These are phyloP conservation scores for Phymanthus crucifer DNA, from an alignment of 92 coral and sea anemone species.

Conservation along the genomic window DNA sequence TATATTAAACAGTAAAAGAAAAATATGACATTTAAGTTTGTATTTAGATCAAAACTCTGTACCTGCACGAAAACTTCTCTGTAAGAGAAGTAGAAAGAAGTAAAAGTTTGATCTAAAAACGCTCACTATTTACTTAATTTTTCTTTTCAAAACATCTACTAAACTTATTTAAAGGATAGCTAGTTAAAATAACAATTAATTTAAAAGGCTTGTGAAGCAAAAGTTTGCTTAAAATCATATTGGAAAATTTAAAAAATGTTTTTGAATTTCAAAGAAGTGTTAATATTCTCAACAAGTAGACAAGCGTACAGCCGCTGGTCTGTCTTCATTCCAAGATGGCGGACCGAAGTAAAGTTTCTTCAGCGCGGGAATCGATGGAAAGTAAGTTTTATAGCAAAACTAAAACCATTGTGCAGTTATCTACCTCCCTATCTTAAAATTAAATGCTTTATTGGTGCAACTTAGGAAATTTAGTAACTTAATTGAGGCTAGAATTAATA, in stretches of 20 bases:
- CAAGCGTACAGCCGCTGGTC: constrained; percentile 66
- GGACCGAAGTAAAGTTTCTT: constrained; percentile 48
- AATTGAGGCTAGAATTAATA: no score
- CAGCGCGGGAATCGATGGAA: constrained; percentile 96
- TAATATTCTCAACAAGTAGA: constrained; percentile 19
- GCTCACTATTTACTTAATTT: not conserved
- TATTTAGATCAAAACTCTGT: not conserved
- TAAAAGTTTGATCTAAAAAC: not conserved
- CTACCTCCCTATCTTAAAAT: not conserved
- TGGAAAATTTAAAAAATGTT: no score
- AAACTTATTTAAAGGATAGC: not conserved
- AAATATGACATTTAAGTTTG: not conserved
- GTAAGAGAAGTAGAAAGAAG: not conserved
- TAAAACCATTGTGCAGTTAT: not conserved
- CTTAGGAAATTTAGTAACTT: no score
- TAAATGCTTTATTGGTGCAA: no score
- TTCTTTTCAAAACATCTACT: no score
- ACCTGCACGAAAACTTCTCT: not conserved
- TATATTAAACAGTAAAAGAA: not conserved
- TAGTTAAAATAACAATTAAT: not conserved
- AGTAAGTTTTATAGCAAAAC: constrained; percentile 45
- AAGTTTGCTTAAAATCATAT: no score
- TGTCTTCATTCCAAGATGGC: constrained; percentile 71
- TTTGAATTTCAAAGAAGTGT: not conserved
- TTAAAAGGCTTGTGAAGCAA: no score